Percentiles rank a stretch among this genome's conserved stretches.
Evolutionary conservation across 1,140 invertebrate species (phyloP).

Genomic region (Piezodorus guildinii): DNA sequence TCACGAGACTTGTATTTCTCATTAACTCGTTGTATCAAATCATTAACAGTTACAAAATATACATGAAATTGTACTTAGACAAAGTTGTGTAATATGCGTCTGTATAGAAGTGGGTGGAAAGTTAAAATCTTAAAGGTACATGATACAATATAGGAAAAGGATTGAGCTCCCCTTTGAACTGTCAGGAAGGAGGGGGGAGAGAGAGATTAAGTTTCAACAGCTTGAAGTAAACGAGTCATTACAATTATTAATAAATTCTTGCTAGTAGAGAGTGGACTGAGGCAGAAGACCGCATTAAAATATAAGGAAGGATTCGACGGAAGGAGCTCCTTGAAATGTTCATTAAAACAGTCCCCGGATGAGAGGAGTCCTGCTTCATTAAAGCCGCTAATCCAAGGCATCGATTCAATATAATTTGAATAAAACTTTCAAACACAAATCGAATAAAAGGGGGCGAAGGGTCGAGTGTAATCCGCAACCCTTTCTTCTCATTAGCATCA

Average conservation of each 20-base stretch:
- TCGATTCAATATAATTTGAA: constrained; percentile 16
- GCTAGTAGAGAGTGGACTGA: no score
- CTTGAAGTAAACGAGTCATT: constrained; percentile 9
- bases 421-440: constrained; percentile 12
- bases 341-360: constrained; percentile 1
- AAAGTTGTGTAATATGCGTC: no score
- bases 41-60: no score
- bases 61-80: no score
- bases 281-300: not conserved
- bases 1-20: no score
- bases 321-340: constrained; percentile 8
- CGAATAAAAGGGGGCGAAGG: constrained; percentile 2
- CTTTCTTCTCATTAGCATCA: constrained; percentile 8
- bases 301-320: no score
- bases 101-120: no score
- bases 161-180: no score
- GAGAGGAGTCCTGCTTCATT: constrained; percentile 4
- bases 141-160: no score
- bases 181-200: no score
- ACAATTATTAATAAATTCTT: constrained; percentile 14
- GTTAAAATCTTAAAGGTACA: no score
- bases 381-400: constrained; percentile 9
- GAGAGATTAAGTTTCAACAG: not conserved
- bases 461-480: constrained; percentile 9
- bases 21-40: no score